A percentile compares a stretch with the other conserved stretches of the same genome.
Evolutionary conservation across 2,113 vertebrate genomes (phyloP).

Genomic region (Butorides virescens): DNA sequence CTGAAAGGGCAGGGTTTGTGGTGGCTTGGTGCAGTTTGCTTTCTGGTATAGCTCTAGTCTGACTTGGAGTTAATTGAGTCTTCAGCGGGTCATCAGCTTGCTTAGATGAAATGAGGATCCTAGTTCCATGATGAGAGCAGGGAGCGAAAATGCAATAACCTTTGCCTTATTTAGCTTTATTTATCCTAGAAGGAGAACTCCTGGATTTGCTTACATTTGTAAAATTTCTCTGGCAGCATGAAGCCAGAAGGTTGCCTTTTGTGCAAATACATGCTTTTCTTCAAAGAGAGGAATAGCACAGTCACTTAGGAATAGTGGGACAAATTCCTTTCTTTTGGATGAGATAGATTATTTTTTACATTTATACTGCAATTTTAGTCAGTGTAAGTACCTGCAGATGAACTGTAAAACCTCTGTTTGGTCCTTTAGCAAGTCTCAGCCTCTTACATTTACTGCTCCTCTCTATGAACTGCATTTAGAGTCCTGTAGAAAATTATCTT

Average conservation of each 20-base stretch:
- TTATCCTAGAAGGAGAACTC: neutral
- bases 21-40: neutral
- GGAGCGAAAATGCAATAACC: neutral
- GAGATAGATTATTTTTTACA: neutral
- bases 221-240: neutral
- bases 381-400: neutral
- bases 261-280: neutral
- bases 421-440: neutral
- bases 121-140: neutral
- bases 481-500: neutral
- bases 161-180: slow-evolving; percentile 26
- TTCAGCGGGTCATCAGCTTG: neutral
- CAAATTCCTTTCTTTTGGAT: neutral
- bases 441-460: neutral
- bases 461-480: neutral
- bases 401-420: neutral
- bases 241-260: neutral
- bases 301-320: neutral
- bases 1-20: neutral
- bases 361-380: neutral
- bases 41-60: neutral
- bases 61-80: neutral
- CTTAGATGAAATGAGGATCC: neutral
- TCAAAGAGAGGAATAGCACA: neutral
- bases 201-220: slow-evolving; percentile 18